Conservation (phyloP, 2,113 vertebrate genomes). For the Mustelus asterias region DNA sequence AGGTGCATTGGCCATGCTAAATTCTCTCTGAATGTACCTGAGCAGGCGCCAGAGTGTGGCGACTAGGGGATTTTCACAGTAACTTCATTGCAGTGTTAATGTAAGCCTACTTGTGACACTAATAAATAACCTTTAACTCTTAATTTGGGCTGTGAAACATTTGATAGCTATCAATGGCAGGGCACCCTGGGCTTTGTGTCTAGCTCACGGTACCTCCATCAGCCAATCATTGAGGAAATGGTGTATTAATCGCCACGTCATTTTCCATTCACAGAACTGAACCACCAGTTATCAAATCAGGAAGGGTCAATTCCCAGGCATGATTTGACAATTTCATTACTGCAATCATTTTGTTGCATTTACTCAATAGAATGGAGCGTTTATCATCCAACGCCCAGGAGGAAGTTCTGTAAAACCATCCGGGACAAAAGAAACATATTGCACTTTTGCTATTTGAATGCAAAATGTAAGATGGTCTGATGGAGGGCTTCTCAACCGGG, state of each 20-base stretch:
- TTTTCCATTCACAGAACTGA: conserved; percentile 62
- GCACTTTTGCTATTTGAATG: too few relatives aligned
- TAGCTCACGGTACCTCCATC: conserved; percentile 54
- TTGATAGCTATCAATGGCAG: conserved; percentile 73
- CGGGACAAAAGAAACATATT: too few relatives aligned
- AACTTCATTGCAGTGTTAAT: too few relatives aligned
- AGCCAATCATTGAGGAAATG: conserved; percentile 56
- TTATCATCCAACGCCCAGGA: not conserved
- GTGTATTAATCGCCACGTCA: conserved; percentile 66
- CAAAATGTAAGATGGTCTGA: too few relatives aligned
- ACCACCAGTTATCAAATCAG: conserved; percentile 48
- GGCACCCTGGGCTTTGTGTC: conserved; percentile 58
- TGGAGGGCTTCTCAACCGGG: too few relatives aligned
- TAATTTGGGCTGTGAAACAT: conserved; percentile 74
- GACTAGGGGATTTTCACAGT: too few relatives aligned
- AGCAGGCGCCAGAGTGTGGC: too few relatives aligned
- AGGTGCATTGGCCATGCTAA: too few relatives aligned
- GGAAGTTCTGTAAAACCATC: too few relatives aligned
- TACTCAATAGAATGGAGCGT: not conserved
- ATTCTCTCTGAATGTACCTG: too few relatives aligned
- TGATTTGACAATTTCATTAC: not conserved
- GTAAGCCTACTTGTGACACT: too few relatives aligned
- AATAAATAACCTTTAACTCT: too few relatives aligned
- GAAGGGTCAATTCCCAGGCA: conserved; percentile 42
- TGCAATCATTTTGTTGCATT: not conserved